Evolutionary conservation across 2,797 vertebrate genomes (phyloP).

Genomic region (Pseudochaenichthys georgianus): DNA sequence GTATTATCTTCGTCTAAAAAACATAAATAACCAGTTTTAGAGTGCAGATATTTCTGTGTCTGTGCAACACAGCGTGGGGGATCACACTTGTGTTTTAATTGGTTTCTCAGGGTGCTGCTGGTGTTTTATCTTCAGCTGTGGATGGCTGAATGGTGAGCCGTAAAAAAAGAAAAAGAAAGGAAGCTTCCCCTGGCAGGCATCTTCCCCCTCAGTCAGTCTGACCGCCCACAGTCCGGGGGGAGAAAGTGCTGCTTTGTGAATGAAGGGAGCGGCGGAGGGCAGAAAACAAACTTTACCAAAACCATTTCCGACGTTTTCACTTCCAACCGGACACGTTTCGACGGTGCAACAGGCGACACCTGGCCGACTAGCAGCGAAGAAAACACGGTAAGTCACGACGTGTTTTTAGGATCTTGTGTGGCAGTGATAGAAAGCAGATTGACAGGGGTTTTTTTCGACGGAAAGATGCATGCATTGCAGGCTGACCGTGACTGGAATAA

Average conservation of each 20-base stretch:
- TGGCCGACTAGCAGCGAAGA: slow-evolving; percentile 12
- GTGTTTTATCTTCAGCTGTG: slow-evolving; percentile 46
- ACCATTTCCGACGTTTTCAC: slow-evolving; percentile 29
- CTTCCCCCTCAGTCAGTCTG: slow-evolving; percentile 66
- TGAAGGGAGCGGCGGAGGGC: slow-evolving; percentile 78
- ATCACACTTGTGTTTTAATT: not conserved
- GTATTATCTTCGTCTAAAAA: not conserved
- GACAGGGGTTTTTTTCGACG: slow-evolving; percentile 43
- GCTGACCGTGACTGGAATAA: slow-evolving; percentile 81
- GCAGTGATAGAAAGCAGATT: slow-evolving; percentile 47
- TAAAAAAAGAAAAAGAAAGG: not conserved
- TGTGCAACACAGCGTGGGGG: no score
- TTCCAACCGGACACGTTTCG: slow-evolving; percentile 1
- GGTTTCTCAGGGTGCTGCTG: not conserved
- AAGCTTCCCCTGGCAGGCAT: slow-evolving; percentile 61
- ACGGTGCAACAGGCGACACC: slow-evolving; percentile 19
- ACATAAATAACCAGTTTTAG: not conserved
- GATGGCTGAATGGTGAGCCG: slow-evolving; percentile 46
- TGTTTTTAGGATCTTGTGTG: slow-evolving; percentile 22
- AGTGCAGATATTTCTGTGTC: accelerated
- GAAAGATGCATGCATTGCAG: slow-evolving; percentile 69
- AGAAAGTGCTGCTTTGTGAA: slow-evolving; percentile 84
- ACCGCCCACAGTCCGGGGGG: slow-evolving; percentile 78
- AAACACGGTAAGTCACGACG: slow-evolving; percentile 63
- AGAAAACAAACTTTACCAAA: slow-evolving; percentile 68